Conservation (phyloP, 2,113 vertebrate species). For the Melanerpes formicivorus region DNA sequence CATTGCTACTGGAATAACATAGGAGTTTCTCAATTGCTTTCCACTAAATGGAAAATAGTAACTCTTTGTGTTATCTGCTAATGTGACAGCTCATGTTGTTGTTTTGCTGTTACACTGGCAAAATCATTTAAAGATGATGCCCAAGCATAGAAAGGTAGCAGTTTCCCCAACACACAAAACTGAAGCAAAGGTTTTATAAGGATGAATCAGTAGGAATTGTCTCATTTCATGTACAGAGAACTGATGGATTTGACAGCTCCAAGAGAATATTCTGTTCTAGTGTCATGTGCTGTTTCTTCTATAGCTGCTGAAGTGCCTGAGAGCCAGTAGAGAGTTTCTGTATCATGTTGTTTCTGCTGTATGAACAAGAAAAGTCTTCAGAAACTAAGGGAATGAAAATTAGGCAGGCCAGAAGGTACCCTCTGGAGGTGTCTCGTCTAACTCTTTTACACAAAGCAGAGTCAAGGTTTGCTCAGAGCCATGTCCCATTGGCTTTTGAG, state of each 20-base stretch:
- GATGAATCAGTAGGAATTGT: neutral
- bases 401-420: neutral
- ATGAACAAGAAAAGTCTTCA: neutral
- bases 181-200: slow-evolving; percentile 1
- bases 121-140: neutral
- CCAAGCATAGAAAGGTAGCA: neutral
- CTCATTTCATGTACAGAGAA: neutral
- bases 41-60: neutral
- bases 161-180: neutral
- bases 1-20: neutral
- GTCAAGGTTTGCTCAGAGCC: neutral
- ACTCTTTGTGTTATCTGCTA: neutral
- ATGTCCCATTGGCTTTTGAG: neutral
- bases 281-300: neutral
- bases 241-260: neutral
- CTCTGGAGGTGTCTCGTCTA: neutral
- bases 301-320: neutral
- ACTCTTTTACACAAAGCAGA: neutral
- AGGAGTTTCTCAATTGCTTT: slow-evolving; percentile 9
- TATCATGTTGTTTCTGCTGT: neutral
- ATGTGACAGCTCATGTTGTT: neutral
- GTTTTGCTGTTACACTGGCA: neutral
- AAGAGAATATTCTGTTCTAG: neutral
- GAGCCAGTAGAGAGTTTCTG: neutral
- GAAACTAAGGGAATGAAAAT: neutral